Evolutionary conservation across 2,113 vertebrate genomes (phyloP).

Genomic region (Apodemus speciosus): DNA sequence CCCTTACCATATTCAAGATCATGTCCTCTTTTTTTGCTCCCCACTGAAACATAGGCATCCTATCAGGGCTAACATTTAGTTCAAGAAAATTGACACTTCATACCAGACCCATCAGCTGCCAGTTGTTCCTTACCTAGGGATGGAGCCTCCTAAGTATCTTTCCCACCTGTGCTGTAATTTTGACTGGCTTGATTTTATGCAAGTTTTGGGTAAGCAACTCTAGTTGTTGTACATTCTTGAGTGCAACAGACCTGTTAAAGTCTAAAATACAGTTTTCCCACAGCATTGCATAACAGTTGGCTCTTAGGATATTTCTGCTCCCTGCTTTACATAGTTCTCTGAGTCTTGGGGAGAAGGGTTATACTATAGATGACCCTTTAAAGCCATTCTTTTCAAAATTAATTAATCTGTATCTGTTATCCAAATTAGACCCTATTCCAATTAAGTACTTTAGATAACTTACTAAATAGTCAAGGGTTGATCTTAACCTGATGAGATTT

Average conservation of each 20-base stretch:
- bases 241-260: background rate
- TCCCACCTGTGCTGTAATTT: background rate
- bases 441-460: background rate
- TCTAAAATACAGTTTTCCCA: background rate
- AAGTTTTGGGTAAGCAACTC: background rate
- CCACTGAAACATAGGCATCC: background rate
- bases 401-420: background rate
- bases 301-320: background rate
- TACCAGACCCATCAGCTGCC: background rate
- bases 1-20: background rate
- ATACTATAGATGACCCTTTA: background rate
- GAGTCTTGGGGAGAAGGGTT: background rate
- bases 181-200: background rate
- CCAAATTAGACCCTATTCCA: background rate
- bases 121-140: background rate
- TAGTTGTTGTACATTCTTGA: background rate
- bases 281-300: background rate
- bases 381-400: background rate
- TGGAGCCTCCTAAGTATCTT: background rate
- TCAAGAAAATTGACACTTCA: background rate
- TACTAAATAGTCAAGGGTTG: background rate
- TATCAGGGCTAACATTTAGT: background rate
- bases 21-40: background rate
- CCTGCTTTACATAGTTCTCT: background rate
- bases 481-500: background rate